Evolutionary conservation across 2,797 vertebrate genomes (phyloP).

Genomic region (Leucoraja ocellata): DNA sequence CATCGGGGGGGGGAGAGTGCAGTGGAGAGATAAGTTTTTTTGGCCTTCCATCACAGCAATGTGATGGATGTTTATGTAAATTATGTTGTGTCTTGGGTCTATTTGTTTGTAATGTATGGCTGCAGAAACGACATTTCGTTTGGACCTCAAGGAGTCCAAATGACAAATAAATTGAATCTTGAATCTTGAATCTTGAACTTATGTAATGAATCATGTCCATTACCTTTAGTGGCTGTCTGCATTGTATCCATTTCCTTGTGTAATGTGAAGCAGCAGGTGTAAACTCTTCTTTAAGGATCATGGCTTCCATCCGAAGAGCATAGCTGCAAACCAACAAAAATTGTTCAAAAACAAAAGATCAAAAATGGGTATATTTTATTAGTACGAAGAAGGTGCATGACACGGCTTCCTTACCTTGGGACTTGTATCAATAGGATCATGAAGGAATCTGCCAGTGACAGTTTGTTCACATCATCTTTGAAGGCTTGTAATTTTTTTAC

Average conservation of each 20-base stretch:
- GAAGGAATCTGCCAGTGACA: conserved; percentile 91
- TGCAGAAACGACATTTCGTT: too few species aligned
- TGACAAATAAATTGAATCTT: too few species aligned
- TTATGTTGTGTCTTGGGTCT: too few species aligned
- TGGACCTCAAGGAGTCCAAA: too few species aligned
- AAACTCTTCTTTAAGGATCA: conserved; percentile 88
- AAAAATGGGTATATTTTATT: not conserved
- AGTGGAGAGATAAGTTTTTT: too few species aligned
- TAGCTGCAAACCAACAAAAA: conserved; percentile 63
- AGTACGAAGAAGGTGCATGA: not conserved
- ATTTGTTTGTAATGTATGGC: too few species aligned
- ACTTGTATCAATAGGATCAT: conserved; percentile 86
- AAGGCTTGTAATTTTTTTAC: conserved; percentile 84
- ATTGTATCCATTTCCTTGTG: conserved; percentile 77
- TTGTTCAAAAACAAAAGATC: not conserved
- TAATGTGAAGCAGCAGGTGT: conserved; percentile 73
- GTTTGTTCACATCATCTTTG: conserved; percentile 80
- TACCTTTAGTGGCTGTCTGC: conserved; percentile 81
- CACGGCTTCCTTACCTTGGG: conserved; percentile 72
- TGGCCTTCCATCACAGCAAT: too few species aligned
- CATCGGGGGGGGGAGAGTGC: too few species aligned
- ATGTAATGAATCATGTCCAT: conserved; percentile 39
- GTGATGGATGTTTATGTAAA: too few species aligned
- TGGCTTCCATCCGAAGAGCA: conserved; percentile 87
- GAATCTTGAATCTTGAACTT: too few species aligned